Evolutionary conservation across 2,888 invertebrate species (phyloP), one percentile per base, ranked within the genome.

Genomic region (Dasypolia templi): DNA sequence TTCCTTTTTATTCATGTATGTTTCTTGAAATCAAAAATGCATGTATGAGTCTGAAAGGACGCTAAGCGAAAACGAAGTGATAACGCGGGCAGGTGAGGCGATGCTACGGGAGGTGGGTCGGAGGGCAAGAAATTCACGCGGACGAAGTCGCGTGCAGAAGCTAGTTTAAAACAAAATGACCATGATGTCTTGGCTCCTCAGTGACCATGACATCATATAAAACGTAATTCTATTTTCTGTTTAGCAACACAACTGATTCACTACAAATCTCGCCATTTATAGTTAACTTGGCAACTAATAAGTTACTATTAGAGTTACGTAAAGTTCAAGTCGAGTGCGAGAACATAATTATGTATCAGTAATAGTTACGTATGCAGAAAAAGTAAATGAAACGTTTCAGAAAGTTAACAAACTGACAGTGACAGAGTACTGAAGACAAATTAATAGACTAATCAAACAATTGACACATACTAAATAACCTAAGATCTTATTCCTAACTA

Each of bases 221-320:
- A 55, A 64, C 22, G 78, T 42, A 19, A 49, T 72, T 51, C 51
- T 44, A 62, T 49, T 59, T 61, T 49, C 62, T 67, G 22, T 66
- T 63, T 66, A 66, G 17, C n/a, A 46, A 65, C 42, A 39, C 51
- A 56, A 58, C 44, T 66, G 26, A 29, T 61, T 58, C 42, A 49
- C 46, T 59, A 66, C 46, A 51, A 63, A 69, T 55, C 65, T 35
- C 22, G 19, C 2, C 55, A 55, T 72, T 79, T 79, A 82, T 73
- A 75, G 65, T 73, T 68, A 39, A 72, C 79, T 78, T 77, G 79
- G 75, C 73, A 82, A 88, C 89, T 87, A 81, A 88, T 89, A 87
- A 71, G 61, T 75, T 66, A 75, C 75, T 67, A 70, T 58, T 70
- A n/a, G 53, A 71, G 75, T 87, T 86, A 87, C 81, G 83, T 87